Base-by-base conservation (phyloP, 1,140 invertebrate genomes). In the Aricia agestis region DNA sequence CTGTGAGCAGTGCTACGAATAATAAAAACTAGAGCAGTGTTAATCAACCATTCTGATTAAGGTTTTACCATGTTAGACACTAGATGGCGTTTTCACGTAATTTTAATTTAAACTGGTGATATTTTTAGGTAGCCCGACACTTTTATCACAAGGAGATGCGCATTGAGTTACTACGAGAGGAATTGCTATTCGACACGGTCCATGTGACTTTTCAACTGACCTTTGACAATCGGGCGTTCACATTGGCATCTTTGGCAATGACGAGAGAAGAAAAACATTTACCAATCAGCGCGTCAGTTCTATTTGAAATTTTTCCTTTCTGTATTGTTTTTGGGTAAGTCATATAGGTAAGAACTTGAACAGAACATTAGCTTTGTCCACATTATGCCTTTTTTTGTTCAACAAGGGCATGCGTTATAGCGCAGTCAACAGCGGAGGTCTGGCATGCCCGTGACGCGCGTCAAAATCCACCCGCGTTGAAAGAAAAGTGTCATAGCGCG, bases 281-380 rank as follows among this genome's bases (percentile, higher is more conserved):
- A 76, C 95, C 97, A 4, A 96, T 98, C 57, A 96, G 95, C 80
- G 96, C 97, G 0, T 95, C 96, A 0, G 95, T 98, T 6, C 93
- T 99, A 10, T 99, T 99, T 79, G 98, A 99, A 86, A 97, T 99
- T 81, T 99, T 99, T 91, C 98, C 98, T 6, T 99, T 99, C 92
- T 98, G 98, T 90, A 96, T 99, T 77, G 97, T 98, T 25, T 99
- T 99, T 91, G 96, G 97, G 95, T 97, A 92, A 92, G 93, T 82
- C 4, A 13, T 36, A 42, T n/a, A 42, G 15, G 67, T 59, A 42
- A 41, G 32, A n/a, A 66, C 17, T 25, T 57, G 18, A 63, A 67
- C 57, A 4, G 4, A 52, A 52, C 2, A 11, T 2, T 6, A 4
- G 4, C 1, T 52, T n/a, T n/a, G n/a, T n/a, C n/a, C n/a, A n/a